Conservation (phyloP, 1,140 invertebrate species). For the Oncopeltus fasciatus region DNA sequence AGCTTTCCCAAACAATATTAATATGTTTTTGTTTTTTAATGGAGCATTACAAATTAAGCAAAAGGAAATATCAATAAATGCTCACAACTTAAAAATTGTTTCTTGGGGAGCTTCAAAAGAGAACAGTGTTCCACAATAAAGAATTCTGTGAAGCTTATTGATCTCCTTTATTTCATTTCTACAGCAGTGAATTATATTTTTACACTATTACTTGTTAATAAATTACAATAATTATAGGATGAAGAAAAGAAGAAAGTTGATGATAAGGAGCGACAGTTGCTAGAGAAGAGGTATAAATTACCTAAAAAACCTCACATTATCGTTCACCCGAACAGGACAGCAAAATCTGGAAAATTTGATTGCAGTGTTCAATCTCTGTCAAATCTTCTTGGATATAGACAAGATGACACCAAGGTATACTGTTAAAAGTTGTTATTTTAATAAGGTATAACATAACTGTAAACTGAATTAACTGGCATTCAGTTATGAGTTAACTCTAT, state of each 20-base stretch:
- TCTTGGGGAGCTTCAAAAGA: no score
- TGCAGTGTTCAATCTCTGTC: constrained; percentile 77
- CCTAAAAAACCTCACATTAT: constrained; percentile 66
- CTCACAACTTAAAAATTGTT: no score
- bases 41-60: no score
- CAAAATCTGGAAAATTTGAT: constrained; percentile 80
- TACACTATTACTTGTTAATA: neutral
- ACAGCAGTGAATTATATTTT: neutral
- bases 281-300: constrained; percentile 59
- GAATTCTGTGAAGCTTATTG: no score
- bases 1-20: no score
- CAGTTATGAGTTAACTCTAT: no score
- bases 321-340: constrained; percentile 70
- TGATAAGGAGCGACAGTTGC: constrained; percentile 44
- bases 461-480: no score
- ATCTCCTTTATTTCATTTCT: neutral
- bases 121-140: neutral
- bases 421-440: neutral
- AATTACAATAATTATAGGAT: constrained; percentile 25
- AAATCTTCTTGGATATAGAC: constrained; percentile 74
- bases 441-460: neutral
- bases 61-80: no score
- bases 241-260: constrained; percentile 31
- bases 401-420: constrained; percentile 65
- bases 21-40: no score